phyloP scores from a whole-genome alignment of 2,888 invertebrate genomes.

The Criorhina ranunculi region DNA sequence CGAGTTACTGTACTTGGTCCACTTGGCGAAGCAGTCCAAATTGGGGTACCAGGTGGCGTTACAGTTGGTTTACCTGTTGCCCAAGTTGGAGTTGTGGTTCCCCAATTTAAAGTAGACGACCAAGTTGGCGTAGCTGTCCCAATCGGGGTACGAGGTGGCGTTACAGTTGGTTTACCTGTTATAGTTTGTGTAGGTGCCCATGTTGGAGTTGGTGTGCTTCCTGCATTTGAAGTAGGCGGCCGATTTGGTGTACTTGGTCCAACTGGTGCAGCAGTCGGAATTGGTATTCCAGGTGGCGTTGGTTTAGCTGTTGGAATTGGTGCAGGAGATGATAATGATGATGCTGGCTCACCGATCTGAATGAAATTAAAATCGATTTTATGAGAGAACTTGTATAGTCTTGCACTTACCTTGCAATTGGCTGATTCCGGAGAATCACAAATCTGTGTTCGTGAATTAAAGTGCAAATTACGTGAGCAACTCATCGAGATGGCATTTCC shows the following conservation, averaged over 20 bases:
- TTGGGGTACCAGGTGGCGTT: background rate
- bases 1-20: background rate
- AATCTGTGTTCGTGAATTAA: background rate
- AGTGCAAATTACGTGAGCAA: constrained; percentile 7
- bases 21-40: background rate
- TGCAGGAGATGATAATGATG: background rate
- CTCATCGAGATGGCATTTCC: background rate
- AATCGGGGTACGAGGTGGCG: background rate
- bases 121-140: background rate
- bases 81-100: background rate
- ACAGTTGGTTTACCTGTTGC: background rate
- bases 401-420: constrained; percentile 18
- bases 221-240: background rate
- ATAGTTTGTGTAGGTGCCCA: background rate
- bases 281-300: background rate
- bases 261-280: background rate
- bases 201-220: background rate
- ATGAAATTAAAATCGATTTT: background rate
- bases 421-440: constrained; percentile 21
- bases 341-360: background rate
- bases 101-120: background rate
- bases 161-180: too few species aligned
- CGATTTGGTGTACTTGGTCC: background rate
- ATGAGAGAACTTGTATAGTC: background rate
- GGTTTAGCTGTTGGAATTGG: background rate